Percentiles rank a stretch among this genome's conserved stretches.
Evolutionary conservation across 2,113 vertebrate species (phyloP).

Genomic region (Laticauda colubrina): DNA sequence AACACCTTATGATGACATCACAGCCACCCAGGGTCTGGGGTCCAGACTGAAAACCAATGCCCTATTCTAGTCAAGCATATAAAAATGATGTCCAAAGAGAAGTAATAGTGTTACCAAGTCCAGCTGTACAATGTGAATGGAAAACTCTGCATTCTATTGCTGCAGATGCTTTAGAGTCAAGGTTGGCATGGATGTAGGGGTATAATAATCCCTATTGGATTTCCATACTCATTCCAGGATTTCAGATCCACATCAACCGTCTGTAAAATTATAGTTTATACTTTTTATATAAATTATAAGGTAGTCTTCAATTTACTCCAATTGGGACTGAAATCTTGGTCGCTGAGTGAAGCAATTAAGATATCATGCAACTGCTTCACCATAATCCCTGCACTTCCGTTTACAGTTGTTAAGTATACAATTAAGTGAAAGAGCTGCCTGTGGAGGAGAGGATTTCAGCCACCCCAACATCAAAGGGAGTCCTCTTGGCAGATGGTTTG

Average conservation of each 20-base stretch:
- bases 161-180: neutral
- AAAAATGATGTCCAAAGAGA: neutral
- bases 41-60: neutral
- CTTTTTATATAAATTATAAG: neutral
- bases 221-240: neutral
- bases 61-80: neutral
- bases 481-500: no score
- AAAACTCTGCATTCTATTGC: neutral
- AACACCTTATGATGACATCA: neutral
- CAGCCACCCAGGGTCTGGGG: neutral
- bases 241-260: neutral
- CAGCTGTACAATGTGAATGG: neutral
- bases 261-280: neutral
- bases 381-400: neutral
- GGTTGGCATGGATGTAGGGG: neutral
- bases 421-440: neutral
- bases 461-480: no score
- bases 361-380: neutral
- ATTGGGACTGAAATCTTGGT: neutral
- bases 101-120: neutral
- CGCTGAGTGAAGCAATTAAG: neutral
- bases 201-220: neutral
- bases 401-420: neutral
- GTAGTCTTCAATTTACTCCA: neutral
- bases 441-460: no score